phyloP scores from a whole-genome alignment of 2,797 vertebrate species.

The Pyrocephalus nanus region DNA sequence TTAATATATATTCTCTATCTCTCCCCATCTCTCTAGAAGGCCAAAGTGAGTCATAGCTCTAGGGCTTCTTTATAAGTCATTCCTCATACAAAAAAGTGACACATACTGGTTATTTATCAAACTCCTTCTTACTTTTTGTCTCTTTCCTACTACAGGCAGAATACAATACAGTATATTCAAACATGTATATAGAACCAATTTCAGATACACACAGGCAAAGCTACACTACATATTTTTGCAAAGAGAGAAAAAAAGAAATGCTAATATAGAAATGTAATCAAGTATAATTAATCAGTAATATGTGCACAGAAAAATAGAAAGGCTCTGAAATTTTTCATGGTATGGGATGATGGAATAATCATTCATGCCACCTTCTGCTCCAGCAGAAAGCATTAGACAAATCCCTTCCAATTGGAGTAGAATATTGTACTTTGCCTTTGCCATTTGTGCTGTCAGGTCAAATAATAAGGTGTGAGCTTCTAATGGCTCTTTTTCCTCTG shows the following conservation, averaged over 20 bases:
- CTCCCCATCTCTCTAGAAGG: background rate
- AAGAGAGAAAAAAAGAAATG: background rate
- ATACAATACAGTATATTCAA: background rate
- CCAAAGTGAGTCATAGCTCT: background rate
- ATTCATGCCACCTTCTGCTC: background rate
- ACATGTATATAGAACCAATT: background rate
- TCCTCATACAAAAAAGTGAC: background rate
- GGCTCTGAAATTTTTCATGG: background rate
- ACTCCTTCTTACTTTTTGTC: background rate
- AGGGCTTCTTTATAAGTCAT: constrained; percentile 28
- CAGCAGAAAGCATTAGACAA: background rate
- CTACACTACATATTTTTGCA: background rate
- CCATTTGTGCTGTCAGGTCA: background rate
- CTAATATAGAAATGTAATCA: background rate
- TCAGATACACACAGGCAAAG: background rate
- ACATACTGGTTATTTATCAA: background rate
- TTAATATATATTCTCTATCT: background rate
- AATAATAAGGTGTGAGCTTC: background rate
- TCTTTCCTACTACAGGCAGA: background rate
- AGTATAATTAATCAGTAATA: background rate
- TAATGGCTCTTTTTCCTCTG: background rate
- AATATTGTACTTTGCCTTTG: background rate
- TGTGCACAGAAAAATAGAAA: background rate
- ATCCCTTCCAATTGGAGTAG: background rate
- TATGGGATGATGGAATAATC: background rate